A percentile compares a stretch with the other conserved stretches of the same genome.
Conservation (phyloP, 2,888 invertebrate species). For the Steromphala cineraria region DNA sequence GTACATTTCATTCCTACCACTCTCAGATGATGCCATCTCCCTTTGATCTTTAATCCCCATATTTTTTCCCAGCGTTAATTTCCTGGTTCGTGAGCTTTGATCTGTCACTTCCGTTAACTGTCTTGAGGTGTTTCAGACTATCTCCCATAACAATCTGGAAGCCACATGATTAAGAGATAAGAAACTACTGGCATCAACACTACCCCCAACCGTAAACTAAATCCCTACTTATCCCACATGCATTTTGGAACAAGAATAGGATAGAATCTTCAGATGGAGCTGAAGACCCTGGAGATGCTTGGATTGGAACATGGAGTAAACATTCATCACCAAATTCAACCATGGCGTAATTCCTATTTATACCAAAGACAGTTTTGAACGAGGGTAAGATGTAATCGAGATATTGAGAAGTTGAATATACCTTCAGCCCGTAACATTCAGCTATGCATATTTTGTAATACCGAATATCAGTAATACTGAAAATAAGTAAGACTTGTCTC, state of each 20-base stretch:
- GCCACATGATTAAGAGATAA: not conserved
- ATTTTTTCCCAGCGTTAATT: conserved; percentile 5
- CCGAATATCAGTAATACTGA: too few species aligned
- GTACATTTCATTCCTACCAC: not conserved
- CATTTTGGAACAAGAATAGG: not conserved
- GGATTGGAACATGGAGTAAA: too few species aligned
- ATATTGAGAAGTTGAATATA: too few species aligned
- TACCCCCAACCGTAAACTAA: not conserved
- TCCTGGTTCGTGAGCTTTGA: not conserved
- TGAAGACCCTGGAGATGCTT: too few species aligned
- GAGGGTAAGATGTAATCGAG: too few species aligned
- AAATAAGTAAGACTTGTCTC: too few species aligned
- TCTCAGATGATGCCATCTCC: not conserved
- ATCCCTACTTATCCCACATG: not conserved
- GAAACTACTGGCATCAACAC: not conserved
- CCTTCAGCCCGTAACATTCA: too few species aligned
- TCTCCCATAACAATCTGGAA: not conserved
- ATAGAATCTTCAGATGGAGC: too few species aligned
- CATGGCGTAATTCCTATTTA: too few species aligned
- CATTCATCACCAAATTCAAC: too few species aligned
- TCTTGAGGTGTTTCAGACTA: not conserved
- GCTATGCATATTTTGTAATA: too few species aligned
- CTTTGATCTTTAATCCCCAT: not conserved
- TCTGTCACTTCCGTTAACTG: conserved; percentile 1
- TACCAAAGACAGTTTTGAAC: too few species aligned